Evolutionary conservation across 2,113 vertebrate species (phyloP).

Genomic region (Marmota monax): DNA sequence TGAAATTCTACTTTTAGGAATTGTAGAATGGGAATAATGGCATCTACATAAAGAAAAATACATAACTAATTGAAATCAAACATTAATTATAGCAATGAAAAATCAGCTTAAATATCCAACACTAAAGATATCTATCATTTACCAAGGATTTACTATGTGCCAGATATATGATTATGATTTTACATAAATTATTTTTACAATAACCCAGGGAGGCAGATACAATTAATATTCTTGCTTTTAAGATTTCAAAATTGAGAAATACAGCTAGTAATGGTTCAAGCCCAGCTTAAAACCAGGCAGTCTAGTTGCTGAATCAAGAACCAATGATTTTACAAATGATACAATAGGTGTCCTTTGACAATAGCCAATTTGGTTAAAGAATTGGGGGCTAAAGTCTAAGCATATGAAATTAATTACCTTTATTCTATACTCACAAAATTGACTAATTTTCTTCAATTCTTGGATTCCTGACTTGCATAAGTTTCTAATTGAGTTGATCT

Average conservation of each 20-base stretch:
- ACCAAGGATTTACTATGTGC: neutral
- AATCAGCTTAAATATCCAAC: neutral
- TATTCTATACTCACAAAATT: neutral
- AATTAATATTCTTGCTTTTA: neutral
- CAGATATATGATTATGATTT: neutral
- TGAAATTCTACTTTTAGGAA: conserved; percentile 4
- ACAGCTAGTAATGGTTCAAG: neutral
- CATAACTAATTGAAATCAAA: neutral
- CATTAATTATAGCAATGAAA: conserved; percentile 12
- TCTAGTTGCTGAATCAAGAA: neutral
- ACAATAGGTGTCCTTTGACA: neutral
- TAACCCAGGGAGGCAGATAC: neutral
- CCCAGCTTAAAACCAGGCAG: neutral
- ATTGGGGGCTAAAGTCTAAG: neutral
- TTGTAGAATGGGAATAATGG: neutral
- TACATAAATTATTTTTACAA: neutral
- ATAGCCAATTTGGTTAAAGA: neutral
- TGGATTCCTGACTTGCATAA: neutral
- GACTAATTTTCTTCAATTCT: neutral
- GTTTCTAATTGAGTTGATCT: neutral
- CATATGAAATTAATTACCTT: neutral
- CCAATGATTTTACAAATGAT: neutral
- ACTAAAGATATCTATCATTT: neutral
- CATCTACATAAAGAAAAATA: neutral
- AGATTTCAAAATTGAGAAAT: neutral